Evolutionary conservation across 2,888 invertebrate species (phyloP), one percentile per base, ranked within the genome.

Genomic region (Bugulina stolonifera): DNA sequence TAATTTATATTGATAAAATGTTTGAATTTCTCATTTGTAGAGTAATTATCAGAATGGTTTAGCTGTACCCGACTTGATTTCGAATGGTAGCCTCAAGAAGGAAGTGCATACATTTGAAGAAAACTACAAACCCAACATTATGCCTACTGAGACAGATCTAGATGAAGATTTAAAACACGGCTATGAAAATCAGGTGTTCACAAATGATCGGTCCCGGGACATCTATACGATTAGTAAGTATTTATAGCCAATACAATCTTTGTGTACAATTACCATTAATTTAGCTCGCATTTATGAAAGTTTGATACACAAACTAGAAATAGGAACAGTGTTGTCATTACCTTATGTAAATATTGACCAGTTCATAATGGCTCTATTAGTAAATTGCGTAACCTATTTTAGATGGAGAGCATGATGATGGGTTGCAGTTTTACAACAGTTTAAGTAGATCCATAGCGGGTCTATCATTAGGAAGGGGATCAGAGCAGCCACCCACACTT

Each of bases 371-470:
- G n/a, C n/a, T n/a, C 43, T 43, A 43, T 43, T 43, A 43, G 10
- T 43, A 10, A 43, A 43, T 43, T 10, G 5, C 18, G 18, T 43
- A 43, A 10, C 18, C 43, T 43, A 43, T 43, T 64, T 25, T 64
- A 64, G 64, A 14, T 14, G 34, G 10, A 25, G 32, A 32, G 22
- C 10, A 10, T 18, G 32, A 27, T 27, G 64, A 64, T 64, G 64
- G 64, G 32, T 10, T 64, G 32, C 64, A 64, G 32, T 64, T 64
- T n/a, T 64, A 64, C 34, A 64, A 64, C n/a, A 64, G 64, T n/a
- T n/a, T 64, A 14, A 64, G 64, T 34, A 64, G 32, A 64, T 64
- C 64, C 32, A 64, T 64, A 14, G 64, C 64, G 32, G 64, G 64
- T 25, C 14, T 23, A 5, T 55, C 55, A 55, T 5, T 55, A 23